Base-by-base conservation (phyloP, 2,888 invertebrate genomes). In the Argyra leucocephala region DNA sequence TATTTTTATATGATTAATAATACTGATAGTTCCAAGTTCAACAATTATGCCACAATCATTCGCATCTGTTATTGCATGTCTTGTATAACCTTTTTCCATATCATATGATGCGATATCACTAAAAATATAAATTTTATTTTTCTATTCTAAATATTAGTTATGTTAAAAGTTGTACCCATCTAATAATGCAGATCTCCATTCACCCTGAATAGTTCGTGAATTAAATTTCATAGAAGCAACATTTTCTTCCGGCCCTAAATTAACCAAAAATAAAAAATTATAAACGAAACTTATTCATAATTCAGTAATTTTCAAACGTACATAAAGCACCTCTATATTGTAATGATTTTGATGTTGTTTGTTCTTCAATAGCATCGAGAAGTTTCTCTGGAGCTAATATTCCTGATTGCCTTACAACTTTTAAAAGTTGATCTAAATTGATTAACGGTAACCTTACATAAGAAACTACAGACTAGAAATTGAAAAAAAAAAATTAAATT, bases 1-100 rank as follows among this genome's bases (percentile, higher is more conserved):
- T 85, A 99, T 86, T 67, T 88, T 86, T 67, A 99, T 86, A 75
- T 95, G 91, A 83, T 99, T 99, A 73, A 99, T 86, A 74, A 98
- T 96, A 77, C 89, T 93, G 71, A 88, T 87, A 63, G 88, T 86
- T 70, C 87, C 87, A 65, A 97, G 84, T 73, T 91, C 89, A 62
- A 97, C 88, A 9, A 91, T 85, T 76, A 97, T 95, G 67, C 93
- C 91, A 76, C 88, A 86, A 78, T 88, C 87, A 57, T 83, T 85
- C 68, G 83, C 85, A 72, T 91, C 90, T 71, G 85, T 88, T 75
- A 96, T 94, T 68, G 89, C 86, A 80, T 96, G 95, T 0, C 93
- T 84, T 7, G 94, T 91, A 78, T 93, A 93, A 5, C 93, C 97
- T 69, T 91, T 86, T 79, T 98, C 97, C 88, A 93, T 91, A 80